Evolutionary conservation across 1,140 invertebrate genomes (phyloP), one percentile per base, ranked within the genome.

Genomic region (Scaptomyza graminum): DNA sequence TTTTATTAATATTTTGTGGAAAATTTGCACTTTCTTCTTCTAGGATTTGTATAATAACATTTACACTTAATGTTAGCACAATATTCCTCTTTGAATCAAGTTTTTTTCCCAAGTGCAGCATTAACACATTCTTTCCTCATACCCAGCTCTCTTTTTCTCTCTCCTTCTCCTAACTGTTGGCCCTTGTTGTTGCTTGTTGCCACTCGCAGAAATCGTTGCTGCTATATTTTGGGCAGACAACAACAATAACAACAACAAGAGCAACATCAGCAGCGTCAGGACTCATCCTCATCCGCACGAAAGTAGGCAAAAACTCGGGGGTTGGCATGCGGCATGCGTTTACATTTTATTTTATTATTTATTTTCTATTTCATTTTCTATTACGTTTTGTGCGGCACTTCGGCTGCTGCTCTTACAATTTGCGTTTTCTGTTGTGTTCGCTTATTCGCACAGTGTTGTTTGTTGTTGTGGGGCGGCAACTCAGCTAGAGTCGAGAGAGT

Each of bases 321-420:
- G 82, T 85, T 85, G 81, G 73, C 66, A 64, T 52, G 55, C 62
- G 62, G 67, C 67, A 65, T 50, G 59, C 68, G 81, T 76, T 82
- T 85, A 82, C 65, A 74, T 70, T 87, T 78, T 68, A 74, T 70
- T 87, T 78, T 68, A 80, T 88, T 87, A 87, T 87, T 82, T 88
- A 79, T 82, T 88, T 74, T 78, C 82, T 87, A 88, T 87, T 88
- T 82, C 67, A 56, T 78, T 82, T 62, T 69, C 78, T 88, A 82
- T 81, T 85, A 59, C 60, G 82, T 61, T 64, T 87, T 65, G 62
- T 74, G 65, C 59, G 44, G 43, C 57, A 46, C 51, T 68, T 68
- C 59, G n/a, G n/a, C 25, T 25, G 5, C 25, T 25, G 25, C 28
- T 59, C 47, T 52, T 68, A 1, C 37, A 51, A 15, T 61, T 73